A percentile compares a stretch with the other conserved stretches of the same genome.
These are phyloP conservation scores for Meliscaeva auricollis DNA, from an alignment of 2,888 invertebrate species.

Conservation along the genomic window DNA sequence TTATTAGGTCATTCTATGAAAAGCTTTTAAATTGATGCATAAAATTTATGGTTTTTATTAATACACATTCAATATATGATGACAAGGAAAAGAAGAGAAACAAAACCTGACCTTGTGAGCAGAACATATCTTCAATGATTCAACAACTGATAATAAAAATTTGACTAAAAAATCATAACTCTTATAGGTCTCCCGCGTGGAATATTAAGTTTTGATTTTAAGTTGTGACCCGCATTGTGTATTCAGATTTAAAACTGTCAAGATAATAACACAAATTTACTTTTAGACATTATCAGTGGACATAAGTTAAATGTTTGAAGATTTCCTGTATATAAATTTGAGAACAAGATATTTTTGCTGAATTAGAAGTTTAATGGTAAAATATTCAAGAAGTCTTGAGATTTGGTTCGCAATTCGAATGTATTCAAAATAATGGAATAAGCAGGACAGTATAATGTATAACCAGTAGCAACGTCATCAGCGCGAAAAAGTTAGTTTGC, in stretches of 20 bases:
- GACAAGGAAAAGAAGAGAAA: background rate
- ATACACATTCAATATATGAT: background rate
- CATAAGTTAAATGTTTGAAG: too few relatives aligned
- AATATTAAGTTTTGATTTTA: background rate
- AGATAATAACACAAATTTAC: background rate
- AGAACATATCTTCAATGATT: background rate
- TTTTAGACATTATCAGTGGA: background rate
- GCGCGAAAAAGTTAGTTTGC: too few relatives aligned
- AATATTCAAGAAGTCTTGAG: too few relatives aligned
- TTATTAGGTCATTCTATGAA: conserved; percentile 49
- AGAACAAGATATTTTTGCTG: too few relatives aligned
- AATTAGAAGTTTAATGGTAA: too few relatives aligned
- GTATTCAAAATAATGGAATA: too few relatives aligned
- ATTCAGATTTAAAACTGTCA: background rate
- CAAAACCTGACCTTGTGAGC: conserved; percentile 5
- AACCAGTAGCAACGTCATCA: too few relatives aligned
- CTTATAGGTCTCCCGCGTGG: conserved; percentile 8
- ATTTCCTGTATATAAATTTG: too few relatives aligned
- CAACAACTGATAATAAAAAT: background rate
- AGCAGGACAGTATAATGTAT: too few relatives aligned
- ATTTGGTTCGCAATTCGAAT: too few relatives aligned
- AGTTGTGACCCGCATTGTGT: background rate
- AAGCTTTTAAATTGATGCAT: conserved; percentile 17
- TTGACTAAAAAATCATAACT: background rate
- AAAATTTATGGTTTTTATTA: background rate